These are phyloP conservation scores for Nanorana parkeri DNA, from an alignment of 2,113 vertebrate genomes.

Conservation along the genomic window DNA sequence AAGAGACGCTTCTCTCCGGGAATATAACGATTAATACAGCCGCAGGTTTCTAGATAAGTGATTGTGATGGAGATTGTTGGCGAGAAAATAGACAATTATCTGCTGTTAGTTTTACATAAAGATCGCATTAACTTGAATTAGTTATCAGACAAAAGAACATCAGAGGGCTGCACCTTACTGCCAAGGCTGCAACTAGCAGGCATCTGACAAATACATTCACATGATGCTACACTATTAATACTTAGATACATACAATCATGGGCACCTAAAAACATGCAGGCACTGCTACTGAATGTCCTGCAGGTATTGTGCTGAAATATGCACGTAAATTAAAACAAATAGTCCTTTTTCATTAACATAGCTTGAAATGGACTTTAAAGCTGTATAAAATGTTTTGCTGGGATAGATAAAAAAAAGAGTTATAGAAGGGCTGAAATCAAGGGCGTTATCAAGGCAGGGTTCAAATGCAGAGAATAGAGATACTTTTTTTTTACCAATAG, in stretches of 20 bases:
- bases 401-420: too few relatives aligned
- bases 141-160: constrained; percentile 84
- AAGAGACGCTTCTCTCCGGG: constrained; percentile 72
- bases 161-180: constrained; percentile 74
- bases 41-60: constrained; percentile 84
- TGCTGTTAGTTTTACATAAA: constrained; percentile 87
- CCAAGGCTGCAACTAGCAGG: constrained; percentile 64
- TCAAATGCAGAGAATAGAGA: too few relatives aligned
- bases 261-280: too few relatives aligned
- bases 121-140: constrained; percentile 88
- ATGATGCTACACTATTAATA: neutral
- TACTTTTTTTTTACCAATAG: too few relatives aligned
- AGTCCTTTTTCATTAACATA: too few relatives aligned
- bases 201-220: neutral
- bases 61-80: constrained; percentile 85
- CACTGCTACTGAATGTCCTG: too few relatives aligned
- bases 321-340: too few relatives aligned
- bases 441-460: too few relatives aligned
- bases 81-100: constrained; percentile 89
- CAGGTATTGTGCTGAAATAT: too few relatives aligned
- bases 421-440: too few relatives aligned
- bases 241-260: neutral
- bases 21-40: constrained; percentile 82
- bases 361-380: too few relatives aligned
- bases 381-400: too few relatives aligned